Evolutionary conservation across 2,113 vertebrate genomes (phyloP).

Genomic region (Leptodactylus fuscus): DNA sequence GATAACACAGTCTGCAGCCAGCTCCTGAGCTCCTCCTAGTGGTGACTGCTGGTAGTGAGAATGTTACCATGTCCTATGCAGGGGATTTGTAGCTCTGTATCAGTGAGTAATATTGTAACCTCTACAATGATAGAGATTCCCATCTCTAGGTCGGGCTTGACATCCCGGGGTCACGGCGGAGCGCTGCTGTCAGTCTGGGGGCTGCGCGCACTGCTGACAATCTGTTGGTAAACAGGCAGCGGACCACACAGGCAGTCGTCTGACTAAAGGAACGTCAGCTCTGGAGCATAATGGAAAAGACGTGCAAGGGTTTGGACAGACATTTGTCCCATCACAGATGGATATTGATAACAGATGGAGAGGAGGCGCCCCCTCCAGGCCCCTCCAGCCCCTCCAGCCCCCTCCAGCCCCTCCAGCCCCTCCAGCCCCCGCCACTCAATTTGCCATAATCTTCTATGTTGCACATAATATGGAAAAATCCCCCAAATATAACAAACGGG

Average conservation of each 20-base stretch:
- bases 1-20: too few species aligned
- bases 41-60: background rate
- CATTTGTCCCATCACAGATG: slow-evolving; percentile 25
- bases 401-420: too few species aligned
- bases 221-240: slow-evolving; percentile 14
- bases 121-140: too few species aligned
- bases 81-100: too few species aligned
- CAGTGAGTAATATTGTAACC: too few species aligned
- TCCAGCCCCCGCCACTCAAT: background rate
- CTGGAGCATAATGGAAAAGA: slow-evolving; percentile 47
- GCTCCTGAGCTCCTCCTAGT: background rate
- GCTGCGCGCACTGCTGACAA: background rate
- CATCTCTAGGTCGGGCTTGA: too few species aligned
- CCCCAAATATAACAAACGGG: too few species aligned
- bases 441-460: background rate
- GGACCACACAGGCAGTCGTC: slow-evolving; percentile 42
- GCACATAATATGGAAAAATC: too few species aligned
- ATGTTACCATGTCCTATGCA: too few species aligned
- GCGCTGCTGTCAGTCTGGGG: background rate
- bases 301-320: background rate
- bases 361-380: background rate
- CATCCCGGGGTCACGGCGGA: background rate
- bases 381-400: background rate
- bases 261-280: slow-evolving; percentile 28
- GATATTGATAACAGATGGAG: slow-evolving; percentile 55